Base-by-base conservation (phyloP, 2,113 vertebrate genomes). In the Indicator maculatus region DNA sequence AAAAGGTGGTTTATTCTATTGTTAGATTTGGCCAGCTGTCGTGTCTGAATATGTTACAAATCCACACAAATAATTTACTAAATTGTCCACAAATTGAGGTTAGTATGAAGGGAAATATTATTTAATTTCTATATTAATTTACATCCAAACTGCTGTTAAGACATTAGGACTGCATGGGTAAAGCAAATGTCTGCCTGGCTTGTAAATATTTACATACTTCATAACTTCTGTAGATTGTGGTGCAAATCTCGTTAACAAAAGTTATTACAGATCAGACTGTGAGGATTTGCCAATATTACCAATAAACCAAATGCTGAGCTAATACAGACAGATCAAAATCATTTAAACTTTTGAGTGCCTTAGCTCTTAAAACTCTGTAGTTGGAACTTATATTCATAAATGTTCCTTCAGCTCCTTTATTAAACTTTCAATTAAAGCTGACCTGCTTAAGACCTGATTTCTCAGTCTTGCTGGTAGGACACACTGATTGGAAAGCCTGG, bases 401-500 rank as follows among this genome's bases (percentile, higher is more conserved):
- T 73, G 33, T 39, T 85, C 21, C 21, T 8, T 17, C 16, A n/a
- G 59, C 21, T 72, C 23, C 64, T 60, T 60, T 60, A 30, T 72
- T 83, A 71, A 80, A 83, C 38, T n/a, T 45, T 23, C 50, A 82
- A 50, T 89, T 71, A 83, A 61, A 90, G 70, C 36, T 95, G 63
- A 77, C 72, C 95, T 96, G 71, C 58, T 88, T 66, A 50, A 84
- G 84, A 83, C 44, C 44, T 83, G 64, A 52, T 52, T 73, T 94
- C 50, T 70, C 21, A 36, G 44, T 39, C 74, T 56, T 73, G 10
- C 78, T 71, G 44, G 50, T 73, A 82, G 67, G 38, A 67, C 28
- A 44, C 56, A 64, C 45, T 61, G 94, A 67, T 85, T 58, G 83
- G 60, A 80, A 91, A 88, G 41, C 64, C 67, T 56, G 67, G 36